Evolutionary conservation across 2,113 vertebrate species (phyloP), one percentile per base, ranked within the genome.

Genomic region (Cariama cristata): DNA sequence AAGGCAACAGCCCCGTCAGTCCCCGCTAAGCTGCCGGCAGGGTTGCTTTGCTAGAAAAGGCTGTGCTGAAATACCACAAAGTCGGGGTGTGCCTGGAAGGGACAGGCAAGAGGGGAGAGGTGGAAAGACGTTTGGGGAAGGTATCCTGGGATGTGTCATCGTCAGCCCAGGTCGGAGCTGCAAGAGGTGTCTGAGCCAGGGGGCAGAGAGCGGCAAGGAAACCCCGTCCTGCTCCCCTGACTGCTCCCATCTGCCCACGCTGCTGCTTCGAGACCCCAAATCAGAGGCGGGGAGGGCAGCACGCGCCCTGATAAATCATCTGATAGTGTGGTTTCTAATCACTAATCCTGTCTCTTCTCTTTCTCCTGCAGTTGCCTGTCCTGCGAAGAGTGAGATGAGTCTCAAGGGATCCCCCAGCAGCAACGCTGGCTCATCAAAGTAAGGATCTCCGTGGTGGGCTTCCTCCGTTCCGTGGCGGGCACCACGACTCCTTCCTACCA

Each of bases 361-460:
- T 90, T 96, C 71, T 94, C 22, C 86, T 94, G 58, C 97, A 98
- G 97, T n/a, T 97, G 77, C 84, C 93, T 18, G 22, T 76, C 94
- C 80, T 82, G 88, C 3, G 91, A 86, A 93, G 90, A 93, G 90
- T 93, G 3, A 67, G 59, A 98, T 98, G 97, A 98, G 93, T 92
- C 93, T 92, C 77, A 98, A 97, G 71, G 97, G 97, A 95, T 97
- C 97, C 73, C 87, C 96, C 81, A 95, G 42, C 95, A 96, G 95
- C 95, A 95, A 58, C 66, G 88, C 97, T 2, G 71, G 96, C 86
- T 93, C 97, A 17, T 33, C 83, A 69, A 97, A 98, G 97, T 98
- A 97, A 98, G 97, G 56, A 83, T 60, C 56, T 79, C 40, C 7
- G 0, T n/a, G 44, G 42, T 14, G 42, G 79, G 60, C 55, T 76